A percentile compares a stretch with the other conserved stretches of the same genome.
phyloP scores from a whole-genome alignment of 1,140 invertebrate species.

The Procambarus clarkii region DNA sequence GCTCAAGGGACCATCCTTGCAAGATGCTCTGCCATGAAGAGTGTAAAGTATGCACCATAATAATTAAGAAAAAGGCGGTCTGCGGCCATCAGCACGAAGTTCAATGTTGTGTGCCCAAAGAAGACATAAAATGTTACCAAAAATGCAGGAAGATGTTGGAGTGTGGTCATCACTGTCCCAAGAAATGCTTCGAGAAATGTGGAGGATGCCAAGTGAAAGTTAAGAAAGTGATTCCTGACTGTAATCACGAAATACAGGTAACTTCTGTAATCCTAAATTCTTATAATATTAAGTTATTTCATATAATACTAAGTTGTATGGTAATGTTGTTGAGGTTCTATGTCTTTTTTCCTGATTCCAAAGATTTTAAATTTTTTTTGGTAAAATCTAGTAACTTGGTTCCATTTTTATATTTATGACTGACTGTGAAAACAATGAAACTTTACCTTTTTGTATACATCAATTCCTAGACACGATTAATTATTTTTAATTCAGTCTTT shows the following conservation, averaged over 20 bases:
- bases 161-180: conserved; percentile 72
- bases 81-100: conserved; percentile 19
- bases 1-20: conserved; percentile 34
- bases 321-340: too few species aligned
- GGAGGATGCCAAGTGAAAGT: conserved; percentile 45
- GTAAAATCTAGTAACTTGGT: too few species aligned
- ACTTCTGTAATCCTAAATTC: background rate
- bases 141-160: conserved; percentile 44
- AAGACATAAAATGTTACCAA: conserved; percentile 49
- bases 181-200: conserved; percentile 67
- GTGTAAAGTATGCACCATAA: background rate
- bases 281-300: too few species aligned
- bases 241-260: conserved; percentile 51
- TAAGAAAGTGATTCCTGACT: conserved; percentile 35
- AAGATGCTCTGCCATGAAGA: conserved; percentile 1
- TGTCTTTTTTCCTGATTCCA: too few species aligned
- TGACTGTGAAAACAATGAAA: too few species aligned
- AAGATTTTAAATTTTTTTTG: too few species aligned
- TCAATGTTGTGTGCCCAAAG: conserved; percentile 7
- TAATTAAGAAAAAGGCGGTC: background rate
- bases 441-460: too few species aligned
- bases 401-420: too few species aligned
- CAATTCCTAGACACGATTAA: too few species aligned
- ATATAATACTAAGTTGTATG: too few species aligned
- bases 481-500: too few species aligned